Conservation (phyloP, 2,113 vertebrate genomes). For the Petrocephalus zakoni region DNA sequence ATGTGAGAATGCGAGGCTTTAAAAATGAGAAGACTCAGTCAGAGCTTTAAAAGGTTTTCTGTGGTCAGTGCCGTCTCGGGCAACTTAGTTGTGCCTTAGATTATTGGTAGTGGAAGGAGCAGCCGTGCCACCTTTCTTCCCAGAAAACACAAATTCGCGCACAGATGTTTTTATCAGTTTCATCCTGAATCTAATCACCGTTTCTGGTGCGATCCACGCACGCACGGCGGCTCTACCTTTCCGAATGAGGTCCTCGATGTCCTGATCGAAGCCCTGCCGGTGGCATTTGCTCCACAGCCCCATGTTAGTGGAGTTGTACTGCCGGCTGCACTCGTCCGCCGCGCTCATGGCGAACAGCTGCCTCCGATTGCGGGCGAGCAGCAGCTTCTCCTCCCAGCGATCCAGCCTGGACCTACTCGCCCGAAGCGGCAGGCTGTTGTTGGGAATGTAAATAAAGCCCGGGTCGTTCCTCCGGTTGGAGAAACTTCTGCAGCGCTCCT, state of each 20-base stretch:
- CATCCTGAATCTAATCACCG: background rate
- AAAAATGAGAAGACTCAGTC: background rate
- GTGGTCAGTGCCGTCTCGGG: background rate
- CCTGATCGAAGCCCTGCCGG: conserved; percentile 86
- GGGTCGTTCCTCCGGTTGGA: conserved; percentile 91
- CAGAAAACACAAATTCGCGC: background rate
- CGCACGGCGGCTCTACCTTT: conserved; percentile 72
- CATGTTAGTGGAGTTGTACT: conserved; percentile 98
- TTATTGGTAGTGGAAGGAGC: background rate
- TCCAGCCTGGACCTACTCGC: conserved; percentile 80
- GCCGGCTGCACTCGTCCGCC: conserved; percentile 88
- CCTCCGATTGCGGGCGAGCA: conserved; percentile 81
- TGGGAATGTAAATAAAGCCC: conserved; percentile 98
- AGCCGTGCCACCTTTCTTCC: background rate
- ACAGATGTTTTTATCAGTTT: background rate
- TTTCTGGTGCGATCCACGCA: background rate
- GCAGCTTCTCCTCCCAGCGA: conserved; percentile 85
- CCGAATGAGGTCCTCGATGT: conserved; percentile 81
- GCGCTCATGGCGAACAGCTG: conserved; percentile 97
- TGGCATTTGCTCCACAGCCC: conserved; percentile 97
- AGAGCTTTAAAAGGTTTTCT: background rate
- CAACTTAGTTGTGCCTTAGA: background rate
- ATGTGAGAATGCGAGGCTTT: background rate
- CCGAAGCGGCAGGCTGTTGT: conserved; percentile 94
- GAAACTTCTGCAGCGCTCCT: conserved; percentile 91